Percentiles rank a stretch among this genome's conserved stretches.
These are phyloP conservation scores for Myotis lucifugus DNA, from an alignment of 2,113 vertebrate genomes.

Conservation along the genomic window DNA sequence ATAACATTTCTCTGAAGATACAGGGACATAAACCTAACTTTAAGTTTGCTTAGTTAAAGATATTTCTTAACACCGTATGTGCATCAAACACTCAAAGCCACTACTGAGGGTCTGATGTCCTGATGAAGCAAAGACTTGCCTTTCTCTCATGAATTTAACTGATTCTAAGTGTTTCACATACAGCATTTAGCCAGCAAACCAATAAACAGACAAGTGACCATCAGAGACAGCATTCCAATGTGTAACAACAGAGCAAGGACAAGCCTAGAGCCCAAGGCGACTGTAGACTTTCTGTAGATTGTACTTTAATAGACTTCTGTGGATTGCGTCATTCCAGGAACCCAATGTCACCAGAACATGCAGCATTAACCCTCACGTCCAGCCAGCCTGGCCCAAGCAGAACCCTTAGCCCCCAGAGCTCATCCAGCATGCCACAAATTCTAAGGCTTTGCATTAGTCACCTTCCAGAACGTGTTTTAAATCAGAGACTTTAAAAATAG, in stretches of 20 bases:
- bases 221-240: not conserved
- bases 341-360: not conserved
- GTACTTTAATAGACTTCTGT: not conserved
- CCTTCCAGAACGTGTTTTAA: not conserved
- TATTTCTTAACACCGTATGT: not conserved
- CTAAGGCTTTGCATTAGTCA: not conserved
- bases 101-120: not conserved
- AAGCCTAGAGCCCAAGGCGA: not conserved
- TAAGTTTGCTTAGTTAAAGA: not conserved
- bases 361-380: not conserved
- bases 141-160: not conserved
- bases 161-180: not conserved
- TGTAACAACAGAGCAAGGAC: not conserved
- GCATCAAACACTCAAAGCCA: not conserved
- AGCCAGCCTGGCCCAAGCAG: not conserved
- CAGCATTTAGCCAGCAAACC: not conserved
- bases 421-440: accelerated
- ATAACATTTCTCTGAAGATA: not conserved
- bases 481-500: not conserved
- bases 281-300: not conserved
- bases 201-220: not conserved
- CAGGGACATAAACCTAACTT: not conserved
- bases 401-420: not conserved
- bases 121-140: not conserved
- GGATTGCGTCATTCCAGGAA: not conserved